Percentiles rank a stretch among this genome's conserved stretches.
phyloP scores from a whole-genome alignment of 2,797 vertebrate species.

The Sarcophilus harrisii region DNA sequence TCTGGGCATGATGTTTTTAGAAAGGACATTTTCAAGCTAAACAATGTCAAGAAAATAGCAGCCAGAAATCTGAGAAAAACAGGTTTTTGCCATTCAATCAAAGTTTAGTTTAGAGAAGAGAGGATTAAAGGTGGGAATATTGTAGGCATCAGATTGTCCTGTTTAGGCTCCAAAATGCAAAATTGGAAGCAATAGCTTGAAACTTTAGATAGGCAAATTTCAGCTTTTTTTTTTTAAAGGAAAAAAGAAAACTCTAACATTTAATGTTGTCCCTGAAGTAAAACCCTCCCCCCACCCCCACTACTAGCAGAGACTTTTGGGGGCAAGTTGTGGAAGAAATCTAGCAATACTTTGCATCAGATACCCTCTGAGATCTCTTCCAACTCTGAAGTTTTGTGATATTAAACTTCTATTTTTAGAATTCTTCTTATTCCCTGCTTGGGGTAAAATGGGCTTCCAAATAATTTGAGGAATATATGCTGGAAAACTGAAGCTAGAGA shows the following conservation, averaged over 20 bases:
- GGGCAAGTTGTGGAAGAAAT: neutral
- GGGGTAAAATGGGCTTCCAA: neutral
- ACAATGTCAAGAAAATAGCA: neutral
- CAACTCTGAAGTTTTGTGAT: neutral
- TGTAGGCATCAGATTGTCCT: neutral
- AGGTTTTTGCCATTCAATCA: neutral
- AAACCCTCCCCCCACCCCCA: rapidly evolving
- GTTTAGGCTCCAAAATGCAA: neutral
- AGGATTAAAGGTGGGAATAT: neutral
- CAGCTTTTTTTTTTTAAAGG: neutral
- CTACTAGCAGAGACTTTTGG: neutral
- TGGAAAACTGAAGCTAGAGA: neutral
- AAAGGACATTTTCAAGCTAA: neutral
- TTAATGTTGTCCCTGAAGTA: neutral
- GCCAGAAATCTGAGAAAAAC: neutral
- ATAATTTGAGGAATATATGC: neutral
- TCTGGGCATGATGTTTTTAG: neutral
- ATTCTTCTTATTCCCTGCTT: neutral
- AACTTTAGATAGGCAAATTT: neutral
- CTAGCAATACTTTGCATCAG: neutral
- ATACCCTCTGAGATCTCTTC: neutral
- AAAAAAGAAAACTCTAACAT: neutral
- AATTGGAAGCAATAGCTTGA: neutral
- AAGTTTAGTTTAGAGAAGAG: neutral
- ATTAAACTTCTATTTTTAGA: neutral